Base-by-base conservation (phyloP, 2,113 vertebrate genomes). In the Lutjanus erythropterus region DNA sequence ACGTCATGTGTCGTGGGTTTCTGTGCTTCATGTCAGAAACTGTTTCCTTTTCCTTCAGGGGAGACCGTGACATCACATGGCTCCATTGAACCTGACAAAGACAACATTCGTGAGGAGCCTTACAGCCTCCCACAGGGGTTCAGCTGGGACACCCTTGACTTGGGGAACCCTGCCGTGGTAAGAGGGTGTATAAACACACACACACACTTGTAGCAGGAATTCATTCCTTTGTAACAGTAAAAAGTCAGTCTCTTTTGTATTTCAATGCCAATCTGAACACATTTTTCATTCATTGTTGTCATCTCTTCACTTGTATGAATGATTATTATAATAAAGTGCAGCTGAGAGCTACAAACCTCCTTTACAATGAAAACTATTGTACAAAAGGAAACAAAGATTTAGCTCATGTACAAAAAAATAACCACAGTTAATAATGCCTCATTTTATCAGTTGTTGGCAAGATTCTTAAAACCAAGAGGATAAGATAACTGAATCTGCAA, bases 61-160 rank as follows among this genome's bases (percentile, higher is more conserved):
- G 98, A 99, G 85, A 97, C 97, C n/a, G 97, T 99, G 90, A 99
- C 96, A 33, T 97, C 97, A 8, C 97, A 99, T 0, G 98, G 98
- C 19, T 98, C 95, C 0, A 99, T 99, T 46, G 98, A 99, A 87
- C 96, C 97, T 0, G 97, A 99, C 94, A 99, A 98, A 87, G 98
- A 97, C 92, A 87, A 96, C 31, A 98, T 99, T 83, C 96, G 98
- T 35, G 97, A 97, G 86, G 98, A 99, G 89, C 98, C 98, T 0
- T 99, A 99, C 91, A 99, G 96, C 83, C 93, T 99, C 81, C 98
- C 98, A 12, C 96, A 96, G 87, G 97, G 97, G 86, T 99, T 99
- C 94, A 95, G 87, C 90, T 99, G 98, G 98, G 98, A 99, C 1
- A 96, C 98, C 11, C 94, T 99, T 29, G 98, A 99, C 88, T 88